Percentiles rank a stretch among this genome's conserved stretches.
Evolutionary conservation across 2,113 vertebrate genomes (phyloP).

Genomic region (Aspidoscelis tigris): DNA sequence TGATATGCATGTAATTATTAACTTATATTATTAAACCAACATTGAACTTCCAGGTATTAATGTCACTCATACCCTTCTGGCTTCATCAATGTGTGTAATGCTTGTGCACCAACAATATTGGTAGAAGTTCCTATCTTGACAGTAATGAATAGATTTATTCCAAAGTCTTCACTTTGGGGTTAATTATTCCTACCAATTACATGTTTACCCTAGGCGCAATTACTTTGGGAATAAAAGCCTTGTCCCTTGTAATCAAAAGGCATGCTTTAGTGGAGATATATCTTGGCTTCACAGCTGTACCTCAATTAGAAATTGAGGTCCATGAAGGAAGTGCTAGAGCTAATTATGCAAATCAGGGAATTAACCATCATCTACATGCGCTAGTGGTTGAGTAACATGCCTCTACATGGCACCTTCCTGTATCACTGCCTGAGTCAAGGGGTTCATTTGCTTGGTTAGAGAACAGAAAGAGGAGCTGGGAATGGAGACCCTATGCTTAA

Average conservation of each 20-base stretch:
- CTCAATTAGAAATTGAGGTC: constrained; percentile 60
- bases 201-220: constrained; percentile 22
- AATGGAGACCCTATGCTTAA: neutral
- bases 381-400: constrained; percentile 18
- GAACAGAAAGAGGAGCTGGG: neutral
- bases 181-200: constrained; percentile 48
- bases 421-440: constrained; percentile 30
- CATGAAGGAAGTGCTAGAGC: constrained; percentile 49
- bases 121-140: constrained; percentile 19
- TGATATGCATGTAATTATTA: neutral
- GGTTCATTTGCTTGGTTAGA: constrained; percentile 37
- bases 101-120: neutral
- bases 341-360: constrained; percentile 64
- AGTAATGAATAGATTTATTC: constrained; percentile 25
- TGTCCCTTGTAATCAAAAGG: constrained; percentile 43
- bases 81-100: neutral
- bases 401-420: constrained; percentile 37
- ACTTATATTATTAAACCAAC: neutral
- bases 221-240: constrained; percentile 49
- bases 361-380: constrained; percentile 48
- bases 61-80: neutral
- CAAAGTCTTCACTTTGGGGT: constrained; percentile 30
- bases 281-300: constrained; percentile 56
- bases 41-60: neutral
- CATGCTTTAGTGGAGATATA: constrained; percentile 36